These are phyloP conservation scores for Zaprionus gabonicus DNA, from an alignment of 1,140 invertebrate species.

Conservation along the genomic window DNA sequence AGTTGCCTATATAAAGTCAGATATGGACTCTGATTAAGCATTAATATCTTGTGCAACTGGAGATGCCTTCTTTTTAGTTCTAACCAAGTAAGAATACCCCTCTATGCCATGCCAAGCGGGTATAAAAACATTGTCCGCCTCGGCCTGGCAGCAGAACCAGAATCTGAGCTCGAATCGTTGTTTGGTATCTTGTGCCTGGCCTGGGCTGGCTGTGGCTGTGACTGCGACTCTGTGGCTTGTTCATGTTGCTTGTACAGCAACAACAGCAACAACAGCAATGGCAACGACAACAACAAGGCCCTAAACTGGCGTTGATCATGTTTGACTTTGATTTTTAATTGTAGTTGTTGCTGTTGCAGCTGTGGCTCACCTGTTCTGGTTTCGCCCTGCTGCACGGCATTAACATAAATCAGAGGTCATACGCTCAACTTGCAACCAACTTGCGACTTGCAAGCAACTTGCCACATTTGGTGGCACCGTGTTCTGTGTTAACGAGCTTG, in stretches of 20 bases:
- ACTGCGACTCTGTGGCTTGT: constrained; percentile 43
- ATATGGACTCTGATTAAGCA: too few relatives aligned
- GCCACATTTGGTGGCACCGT: constrained; percentile 69
- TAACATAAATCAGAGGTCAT: constrained; percentile 83
- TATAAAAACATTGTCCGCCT: constrained; percentile 11
- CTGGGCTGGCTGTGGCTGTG: constrained; percentile 27
- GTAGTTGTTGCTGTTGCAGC: constrained; percentile 46
- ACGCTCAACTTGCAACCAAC: constrained; percentile 40
- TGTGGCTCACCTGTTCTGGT: constrained; percentile 53
- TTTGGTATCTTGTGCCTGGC: neutral
- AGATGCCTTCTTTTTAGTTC: too few relatives aligned
- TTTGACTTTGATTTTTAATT: constrained; percentile 84
- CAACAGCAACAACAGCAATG: constrained; percentile 41
- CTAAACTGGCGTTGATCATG: constrained; percentile 83
- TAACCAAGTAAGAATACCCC: neutral
- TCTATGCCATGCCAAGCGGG: neutral
- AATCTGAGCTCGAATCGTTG: constrained; percentile 19
- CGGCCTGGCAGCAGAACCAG: constrained; percentile 11
- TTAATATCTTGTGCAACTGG: too few relatives aligned
- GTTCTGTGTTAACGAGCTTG: constrained; percentile 79
- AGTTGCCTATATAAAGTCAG: too few relatives aligned
- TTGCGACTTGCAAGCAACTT: neutral
- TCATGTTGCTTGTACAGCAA: constrained; percentile 74
- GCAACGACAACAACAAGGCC: constrained; percentile 61
- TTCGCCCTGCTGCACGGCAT: constrained; percentile 61